Evolutionary conservation across 1,140 invertebrate species (phyloP).

Genomic region (Batillaria attramentaria): DNA sequence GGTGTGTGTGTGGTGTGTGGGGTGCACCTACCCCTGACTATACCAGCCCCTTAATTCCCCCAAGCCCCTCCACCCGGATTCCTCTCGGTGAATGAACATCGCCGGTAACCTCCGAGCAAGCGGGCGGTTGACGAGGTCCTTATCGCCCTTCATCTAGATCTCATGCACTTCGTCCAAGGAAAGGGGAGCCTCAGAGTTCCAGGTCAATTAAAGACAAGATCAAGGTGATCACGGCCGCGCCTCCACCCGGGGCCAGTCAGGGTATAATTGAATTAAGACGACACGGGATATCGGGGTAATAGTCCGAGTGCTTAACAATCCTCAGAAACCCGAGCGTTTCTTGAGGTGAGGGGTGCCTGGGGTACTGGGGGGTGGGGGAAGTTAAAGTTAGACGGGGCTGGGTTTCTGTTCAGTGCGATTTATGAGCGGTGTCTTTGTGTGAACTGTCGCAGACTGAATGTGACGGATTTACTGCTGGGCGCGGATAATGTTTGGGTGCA

Average conservation of each 20-base stretch:
- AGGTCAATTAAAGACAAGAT: slow-evolving; percentile 5
- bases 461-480: neutral
- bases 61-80: no score
- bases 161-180: no score
- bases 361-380: neutral
- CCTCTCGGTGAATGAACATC: no score
- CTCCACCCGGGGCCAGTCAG: neutral
- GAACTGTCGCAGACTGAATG: slow-evolving; percentile 2
- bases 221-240: neutral
- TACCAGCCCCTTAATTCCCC: no score
- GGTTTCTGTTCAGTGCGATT: neutral
- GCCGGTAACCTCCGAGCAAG: neutral
- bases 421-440: slow-evolving; percentile 15
- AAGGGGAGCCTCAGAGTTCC: neutral
- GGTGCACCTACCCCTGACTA: slow-evolving; percentile 4
- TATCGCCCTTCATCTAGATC: no score
- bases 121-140: neutral
- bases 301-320: neutral
- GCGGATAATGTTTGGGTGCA: neutral
- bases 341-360: neutral
- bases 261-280: slow-evolving; percentile 35
- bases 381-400: neutral
- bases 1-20: neutral
- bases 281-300: neutral
- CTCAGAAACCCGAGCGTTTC: slow-evolving; percentile 8